Evolutionary conservation across 2,888 invertebrate species (phyloP).

Genomic region (Caenorhabditis panamensis): DNA sequence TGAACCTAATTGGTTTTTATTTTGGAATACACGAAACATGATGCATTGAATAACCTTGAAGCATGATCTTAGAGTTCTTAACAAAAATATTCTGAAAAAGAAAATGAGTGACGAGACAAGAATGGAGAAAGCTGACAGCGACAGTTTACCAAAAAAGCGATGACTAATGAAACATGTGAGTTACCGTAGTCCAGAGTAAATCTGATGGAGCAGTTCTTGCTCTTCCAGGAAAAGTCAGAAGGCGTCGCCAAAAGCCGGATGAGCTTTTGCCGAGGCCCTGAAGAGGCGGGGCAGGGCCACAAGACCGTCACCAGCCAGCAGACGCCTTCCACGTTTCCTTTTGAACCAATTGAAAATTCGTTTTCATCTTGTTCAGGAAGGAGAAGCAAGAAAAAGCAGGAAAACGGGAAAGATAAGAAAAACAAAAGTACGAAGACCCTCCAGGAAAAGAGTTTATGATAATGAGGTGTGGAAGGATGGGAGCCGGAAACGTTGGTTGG

Average conservation of each 20-base stretch:
- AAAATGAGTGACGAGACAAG: neutral
- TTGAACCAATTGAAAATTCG: conserved; percentile 40
- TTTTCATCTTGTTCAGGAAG: conserved; percentile 4
- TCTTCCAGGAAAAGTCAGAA: conserved; percentile 10
- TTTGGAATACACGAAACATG: no score
- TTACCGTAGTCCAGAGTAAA: conserved; percentile 8
- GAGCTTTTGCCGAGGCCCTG: conserved; percentile 31
- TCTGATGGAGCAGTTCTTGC: neutral
- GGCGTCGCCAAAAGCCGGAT: conserved; percentile 51
- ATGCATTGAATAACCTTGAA: no score
- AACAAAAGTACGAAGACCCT: conserved; percentile 11
- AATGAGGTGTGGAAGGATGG: conserved; percentile 23
- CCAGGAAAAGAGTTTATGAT: conserved; percentile 27
- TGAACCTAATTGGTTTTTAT: no score
- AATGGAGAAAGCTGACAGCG: no score
- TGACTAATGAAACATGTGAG: neutral
- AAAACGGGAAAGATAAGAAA: conserved; percentile 10
- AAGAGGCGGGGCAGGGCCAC: conserved; percentile 56
- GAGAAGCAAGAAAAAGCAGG: neutral
- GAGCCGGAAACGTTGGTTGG: conserved; percentile 38
- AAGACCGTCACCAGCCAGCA: conserved; percentile 44
- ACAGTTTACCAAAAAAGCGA: neutral
- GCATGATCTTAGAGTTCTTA: no score
- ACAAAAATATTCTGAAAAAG: no score
- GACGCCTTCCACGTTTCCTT: conserved; percentile 20